Base-by-base conservation (phyloP, 2,888 invertebrate species). In the Schizaphis graminum region DNA sequence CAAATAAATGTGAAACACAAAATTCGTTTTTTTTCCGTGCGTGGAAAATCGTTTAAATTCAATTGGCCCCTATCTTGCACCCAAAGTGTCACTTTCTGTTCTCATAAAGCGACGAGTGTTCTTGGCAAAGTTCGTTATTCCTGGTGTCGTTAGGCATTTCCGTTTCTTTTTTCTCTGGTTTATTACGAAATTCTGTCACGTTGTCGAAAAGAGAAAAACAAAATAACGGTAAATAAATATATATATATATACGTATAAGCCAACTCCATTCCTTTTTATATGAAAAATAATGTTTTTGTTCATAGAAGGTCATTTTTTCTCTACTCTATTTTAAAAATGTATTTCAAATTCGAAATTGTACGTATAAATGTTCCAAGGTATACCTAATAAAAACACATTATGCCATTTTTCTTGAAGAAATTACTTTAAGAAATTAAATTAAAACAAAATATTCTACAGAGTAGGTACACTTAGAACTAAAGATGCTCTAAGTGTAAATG, bases 1-100 rank as follows among this genome's bases (percentile, higher is more conserved):
- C 56, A 35, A 35, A 57, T 44, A 35, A 35, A 90, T 41, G 57
- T 21, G 35, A 49, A 90, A 49, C 35, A 85, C 47, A 35, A 85
- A 93, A 93, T 90, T 93, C 47, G 28, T 90, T n/a, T 47, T 57
- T 44, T 84, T 84, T 77, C 11, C 93, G 47, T 35, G 47, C 57
- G 93, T 85, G 57, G 84, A 89, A 57, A 89, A 93, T 90, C 89
- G 84, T 93, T 93, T 93, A 93, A 90, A 93, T 93, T 93, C 85
- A 93, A 93, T 93, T 93, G 84, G 89, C 85, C 28, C 49, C 44
- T 90, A 84, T 85, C 47, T 57, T n/a, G 35, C 47, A 47, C 77
- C 53, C 8, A 85, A 93, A 93, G 85, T 93, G 93, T 89, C 89
- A 90, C 85, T 85, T 93, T 90, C 57, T 85, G 89, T 93, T 93